A percentile compares a stretch with the other conserved stretches of the same genome.
Conservation (phyloP, 2,113 vertebrate genomes). For the Egretta garzetta region DNA sequence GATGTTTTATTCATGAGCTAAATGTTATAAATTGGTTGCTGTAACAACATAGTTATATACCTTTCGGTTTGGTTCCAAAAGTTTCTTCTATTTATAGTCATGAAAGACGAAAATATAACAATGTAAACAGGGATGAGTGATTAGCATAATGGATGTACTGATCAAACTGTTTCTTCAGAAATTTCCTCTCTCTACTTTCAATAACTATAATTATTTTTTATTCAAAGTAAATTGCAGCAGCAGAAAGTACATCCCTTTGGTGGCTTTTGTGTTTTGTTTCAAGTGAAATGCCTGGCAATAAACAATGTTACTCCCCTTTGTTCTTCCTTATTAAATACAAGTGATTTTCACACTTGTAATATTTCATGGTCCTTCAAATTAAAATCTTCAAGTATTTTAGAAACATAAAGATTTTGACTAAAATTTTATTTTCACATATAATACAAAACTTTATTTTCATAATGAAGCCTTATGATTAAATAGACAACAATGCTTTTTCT, state of each 20-base stretch:
- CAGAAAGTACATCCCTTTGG: neutral
- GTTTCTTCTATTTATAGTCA: conserved; percentile 5
- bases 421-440: neutral
- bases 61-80: neutral
- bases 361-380: neutral
- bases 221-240: neutral
- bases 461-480: neutral
- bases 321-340: neutral
- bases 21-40: neutral
- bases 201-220: neutral
- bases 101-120: neutral
- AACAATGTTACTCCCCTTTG: neutral
- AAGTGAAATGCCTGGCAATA: neutral
- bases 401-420: neutral
- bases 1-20: conserved; percentile 43
- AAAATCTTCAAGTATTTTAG: neutral
- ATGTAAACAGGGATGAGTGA: neutral
- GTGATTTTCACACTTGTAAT: neutral
- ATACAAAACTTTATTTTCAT: neutral
- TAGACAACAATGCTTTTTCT: neutral
- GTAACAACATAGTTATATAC: conserved; percentile 2
- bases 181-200: neutral
- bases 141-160: conserved; percentile 5
- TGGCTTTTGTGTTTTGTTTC: neutral
- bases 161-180: conserved; percentile 10